Conservation (phyloP, 2,888 invertebrate species). For the Maniola hyperantus region DNA sequence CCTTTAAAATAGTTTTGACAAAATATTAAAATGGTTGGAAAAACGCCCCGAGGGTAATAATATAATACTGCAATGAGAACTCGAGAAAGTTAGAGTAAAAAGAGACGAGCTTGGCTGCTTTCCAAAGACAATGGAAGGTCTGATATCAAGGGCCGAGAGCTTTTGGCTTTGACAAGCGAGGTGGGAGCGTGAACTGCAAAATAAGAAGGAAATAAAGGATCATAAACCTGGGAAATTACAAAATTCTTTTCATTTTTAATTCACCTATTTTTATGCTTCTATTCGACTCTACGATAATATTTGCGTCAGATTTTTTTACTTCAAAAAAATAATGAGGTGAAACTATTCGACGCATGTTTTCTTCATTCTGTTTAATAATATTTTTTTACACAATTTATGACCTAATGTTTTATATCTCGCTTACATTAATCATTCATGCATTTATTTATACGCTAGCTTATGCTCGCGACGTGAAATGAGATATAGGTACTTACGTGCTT, state of each 20-base stretch:
- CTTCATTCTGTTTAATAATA: too few relatives aligned
- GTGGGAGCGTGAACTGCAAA: slow-evolving; percentile 6
- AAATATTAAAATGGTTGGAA: background rate
- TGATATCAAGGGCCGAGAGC: background rate
- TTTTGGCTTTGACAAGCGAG: background rate
- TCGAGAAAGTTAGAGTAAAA: slow-evolving; percentile 25
- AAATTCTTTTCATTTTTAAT: background rate
- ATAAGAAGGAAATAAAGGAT: background rate
- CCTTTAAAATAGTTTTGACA: background rate
- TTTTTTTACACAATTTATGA: too few relatives aligned
- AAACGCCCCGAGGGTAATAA: background rate
- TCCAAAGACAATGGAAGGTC: slow-evolving; percentile 16
- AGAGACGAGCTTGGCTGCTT: slow-evolving; percentile 21
- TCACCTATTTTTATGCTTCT: too few relatives aligned
- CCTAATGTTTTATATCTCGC: too few relatives aligned
- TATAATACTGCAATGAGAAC: slow-evolving; percentile 7
- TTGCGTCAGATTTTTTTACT: too few relatives aligned
- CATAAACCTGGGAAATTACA: background rate
- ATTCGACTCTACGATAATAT: too few relatives aligned
- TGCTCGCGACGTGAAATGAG: too few relatives aligned
- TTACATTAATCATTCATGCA: too few relatives aligned
- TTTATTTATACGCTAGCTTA: too few relatives aligned
- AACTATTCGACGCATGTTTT: too few relatives aligned
- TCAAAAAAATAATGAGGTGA: too few relatives aligned
- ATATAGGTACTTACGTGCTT: too few relatives aligned